Percentiles rank a stretch among this genome's conserved stretches.
Conservation (phyloP, 2,797 vertebrate genomes). For the Tragopan temminckii region DNA sequence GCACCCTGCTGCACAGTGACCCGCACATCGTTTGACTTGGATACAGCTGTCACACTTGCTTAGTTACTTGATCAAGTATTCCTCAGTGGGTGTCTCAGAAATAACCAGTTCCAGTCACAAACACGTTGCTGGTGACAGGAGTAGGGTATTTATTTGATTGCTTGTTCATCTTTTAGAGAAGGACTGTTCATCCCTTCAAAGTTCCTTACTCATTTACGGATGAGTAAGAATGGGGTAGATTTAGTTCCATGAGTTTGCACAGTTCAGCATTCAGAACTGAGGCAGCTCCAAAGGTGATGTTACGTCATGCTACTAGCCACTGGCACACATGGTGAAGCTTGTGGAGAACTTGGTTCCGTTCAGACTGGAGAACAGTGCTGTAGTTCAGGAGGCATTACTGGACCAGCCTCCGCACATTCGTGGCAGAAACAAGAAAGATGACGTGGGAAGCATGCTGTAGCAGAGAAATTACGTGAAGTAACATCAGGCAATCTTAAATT, state of each 20-base stretch:
- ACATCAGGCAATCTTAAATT: neutral
- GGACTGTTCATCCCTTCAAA: neutral
- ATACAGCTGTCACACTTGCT: fast-evolving
- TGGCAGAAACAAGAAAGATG: neutral
- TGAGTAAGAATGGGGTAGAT: too few species aligned
- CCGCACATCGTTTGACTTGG: fast-evolving
- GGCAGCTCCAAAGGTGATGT: neutral
- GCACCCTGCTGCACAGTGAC: too few species aligned
- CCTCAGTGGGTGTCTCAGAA: neutral
- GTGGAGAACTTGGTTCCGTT: neutral
- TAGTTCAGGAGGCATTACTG: neutral
- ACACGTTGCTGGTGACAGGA: neutral
- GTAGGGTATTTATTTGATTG: neutral
- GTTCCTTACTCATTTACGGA: neutral
- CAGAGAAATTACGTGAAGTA: neutral
- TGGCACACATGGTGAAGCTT: fast-evolving
- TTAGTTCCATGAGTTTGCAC: too few species aligned
- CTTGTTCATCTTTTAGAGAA: neutral
- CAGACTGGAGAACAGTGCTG: neutral
- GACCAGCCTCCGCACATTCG: neutral
- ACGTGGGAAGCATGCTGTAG: neutral
- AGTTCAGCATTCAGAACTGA: neutral
- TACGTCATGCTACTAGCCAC: neutral
- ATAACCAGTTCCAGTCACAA: neutral
- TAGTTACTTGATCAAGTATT: neutral